A percentile compares a stretch with the other conserved stretches of the same genome.
These are phyloP conservation scores for Plagodis dolabraria DNA, from an alignment of 2,888 invertebrate genomes.

Conservation along the genomic window DNA sequence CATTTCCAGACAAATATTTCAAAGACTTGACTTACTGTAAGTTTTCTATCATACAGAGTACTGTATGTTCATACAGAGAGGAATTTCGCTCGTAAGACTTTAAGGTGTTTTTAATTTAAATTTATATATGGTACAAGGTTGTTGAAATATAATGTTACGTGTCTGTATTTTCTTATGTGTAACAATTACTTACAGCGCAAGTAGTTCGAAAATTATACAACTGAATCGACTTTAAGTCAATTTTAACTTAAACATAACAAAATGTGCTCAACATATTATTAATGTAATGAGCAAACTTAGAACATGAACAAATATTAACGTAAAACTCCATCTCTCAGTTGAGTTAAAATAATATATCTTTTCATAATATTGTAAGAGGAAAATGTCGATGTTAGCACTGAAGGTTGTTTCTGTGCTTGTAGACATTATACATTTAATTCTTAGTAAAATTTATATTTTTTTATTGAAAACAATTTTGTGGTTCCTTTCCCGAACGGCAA, in stretches of 20 bases:
- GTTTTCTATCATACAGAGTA: conserved; percentile 16
- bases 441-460: not conserved
- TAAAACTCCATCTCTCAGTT: conserved; percentile 1
- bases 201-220: conserved; percentile 22
- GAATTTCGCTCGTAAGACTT: conserved; percentile 5
- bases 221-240: conserved; percentile 9
- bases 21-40: conserved; percentile 26
- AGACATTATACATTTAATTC: conserved; percentile 4
- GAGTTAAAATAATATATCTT: conserved; percentile 10
- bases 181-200: conserved; percentile 12
- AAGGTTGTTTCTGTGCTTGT: conserved; percentile 5
- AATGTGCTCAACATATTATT: conserved; percentile 1
- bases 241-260: not conserved
- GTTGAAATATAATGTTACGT: conserved; percentile 26
- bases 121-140: not conserved
- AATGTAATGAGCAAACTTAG: conserved; percentile 9
- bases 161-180: conserved; percentile 17
- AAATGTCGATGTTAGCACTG: not conserved
- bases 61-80: not conserved
- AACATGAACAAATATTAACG: conserved; percentile 12
- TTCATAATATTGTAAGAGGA: conserved; percentile 9
- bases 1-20: conserved; percentile 21
- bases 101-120: not conserved
- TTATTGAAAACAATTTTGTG: too few species aligned
- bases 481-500: too few species aligned